Base-by-base conservation (phyloP, 2,888 invertebrate genomes). In the Pachymerium ferrugineum region DNA sequence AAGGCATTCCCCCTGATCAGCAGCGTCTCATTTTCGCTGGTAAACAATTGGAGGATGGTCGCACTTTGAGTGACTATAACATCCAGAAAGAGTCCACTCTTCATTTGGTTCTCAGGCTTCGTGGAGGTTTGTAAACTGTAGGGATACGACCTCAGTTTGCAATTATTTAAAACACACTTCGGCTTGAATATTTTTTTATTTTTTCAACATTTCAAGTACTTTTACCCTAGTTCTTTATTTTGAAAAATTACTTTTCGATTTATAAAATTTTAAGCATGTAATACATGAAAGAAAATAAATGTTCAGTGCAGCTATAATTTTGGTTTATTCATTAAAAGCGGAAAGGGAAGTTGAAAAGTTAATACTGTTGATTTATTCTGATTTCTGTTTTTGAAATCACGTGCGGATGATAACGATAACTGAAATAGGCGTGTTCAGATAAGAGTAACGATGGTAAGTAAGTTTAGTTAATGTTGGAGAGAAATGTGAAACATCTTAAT, bases 1-100 rank as follows among this genome's bases (percentile, higher is more conserved):
- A 94, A 81, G 93, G 93, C 73, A 93, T 94, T 79, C 93, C 93
- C 0, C 93, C 93, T 77, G 93, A 93, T 83, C 93, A 94, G 83
- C 93, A 94, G 82, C 88, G 93, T 83, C 86, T 94, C 81, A 83
- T 87, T 77, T 87, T 87, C 76, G 87, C 87, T 29, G 87, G 87
- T 0, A 87, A 87, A 77, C 88, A 88, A 78, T 78, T 88, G 70
- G 87, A 87, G 81, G 87, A 87, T 82, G 87, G 87, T 1, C 83
- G 87, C 42, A 87, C 87, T 3, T 79, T 86, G 2, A 86, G 86
- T 0, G 87, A 88, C 78, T 88, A 88, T 80, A 88, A 88, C 77
- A 87, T 88, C 75, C 87, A 87, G 77, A 88, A 88, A 77, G 94
- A 94, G 84, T 96, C 96, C 0, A 97, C 97, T 5, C 89, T 97